A percentile compares a stretch with the other conserved stretches of the same genome.
Evolutionary conservation across 2,113 vertebrate genomes (phyloP).

Genomic region (Larimichthys crocea): DNA sequence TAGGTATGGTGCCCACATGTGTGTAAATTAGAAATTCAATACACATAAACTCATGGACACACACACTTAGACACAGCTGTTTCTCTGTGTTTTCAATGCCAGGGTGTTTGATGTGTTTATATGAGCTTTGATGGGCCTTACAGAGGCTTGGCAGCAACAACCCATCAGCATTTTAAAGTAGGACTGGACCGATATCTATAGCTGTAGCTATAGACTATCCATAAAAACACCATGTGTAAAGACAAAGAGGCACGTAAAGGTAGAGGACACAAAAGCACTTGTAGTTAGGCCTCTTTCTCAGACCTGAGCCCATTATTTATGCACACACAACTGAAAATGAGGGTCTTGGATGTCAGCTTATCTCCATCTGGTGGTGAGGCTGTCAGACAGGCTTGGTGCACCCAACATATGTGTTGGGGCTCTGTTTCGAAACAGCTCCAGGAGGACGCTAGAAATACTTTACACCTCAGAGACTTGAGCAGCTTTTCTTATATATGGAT

Average conservation of each 20-base stretch:
- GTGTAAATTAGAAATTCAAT: slow-evolving; percentile 42
- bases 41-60: slow-evolving; percentile 38
- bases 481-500: not conserved
- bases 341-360: slow-evolving; percentile 6
- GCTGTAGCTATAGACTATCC: not conserved
- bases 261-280: not conserved
- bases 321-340: not conserved
- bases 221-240: not conserved
- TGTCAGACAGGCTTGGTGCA: not conserved
- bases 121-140: slow-evolving; percentile 29
- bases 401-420: slow-evolving; percentile 14
- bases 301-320: slow-evolving; percentile 2
- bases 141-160: slow-evolving; percentile 40
- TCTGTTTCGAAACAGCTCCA: slow-evolving; percentile 27
- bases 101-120: slow-evolving; percentile 55
- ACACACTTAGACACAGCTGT: slow-evolving; percentile 43
- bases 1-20: slow-evolving; percentile 72
- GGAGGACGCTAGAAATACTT: not conserved
- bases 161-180: not conserved
- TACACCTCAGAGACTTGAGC: not conserved
- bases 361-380: slow-evolving; percentile 38
- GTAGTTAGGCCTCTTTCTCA: not conserved
- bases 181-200: not conserved
- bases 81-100: slow-evolving; percentile 32
- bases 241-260: not conserved